Evolutionary conservation across 2,888 invertebrate species (phyloP).

Genomic region (Gymnocheta viridis): DNA sequence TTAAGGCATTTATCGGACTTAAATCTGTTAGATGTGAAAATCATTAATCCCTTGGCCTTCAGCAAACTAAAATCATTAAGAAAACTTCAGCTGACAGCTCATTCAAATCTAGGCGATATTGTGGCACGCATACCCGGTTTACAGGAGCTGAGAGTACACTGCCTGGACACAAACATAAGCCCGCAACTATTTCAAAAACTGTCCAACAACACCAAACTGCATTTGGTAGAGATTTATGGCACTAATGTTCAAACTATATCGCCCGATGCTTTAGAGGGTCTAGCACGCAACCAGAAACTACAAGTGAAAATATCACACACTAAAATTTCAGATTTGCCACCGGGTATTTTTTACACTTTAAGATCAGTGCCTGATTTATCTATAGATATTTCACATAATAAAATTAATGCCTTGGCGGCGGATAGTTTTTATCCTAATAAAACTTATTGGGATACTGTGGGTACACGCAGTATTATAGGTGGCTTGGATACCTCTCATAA

Average conservation of each 20-base stretch:
- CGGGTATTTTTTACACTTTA: constrained; percentile 89
- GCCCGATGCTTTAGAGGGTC: constrained; percentile 89
- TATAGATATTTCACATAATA: constrained; percentile 91
- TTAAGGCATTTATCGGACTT: constrained; percentile 88
- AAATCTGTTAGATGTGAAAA: constrained; percentile 87
- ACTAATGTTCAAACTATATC: constrained; percentile 87
- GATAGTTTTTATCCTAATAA: constrained; percentile 94
- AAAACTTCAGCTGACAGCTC: constrained; percentile 88
- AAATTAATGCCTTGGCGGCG: constrained; percentile 89
- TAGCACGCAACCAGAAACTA: constrained; percentile 89
- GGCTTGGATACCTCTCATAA: constrained; percentile 92
- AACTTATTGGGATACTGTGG: constrained; percentile 93
- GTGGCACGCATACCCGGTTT: constrained; percentile 88
- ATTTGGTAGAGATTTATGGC: constrained; percentile 91
- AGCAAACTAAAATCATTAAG: constrained; percentile 88
- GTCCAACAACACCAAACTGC: constrained; percentile 89
- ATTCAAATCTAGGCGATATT: constrained; percentile 88
- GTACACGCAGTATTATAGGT: constrained; percentile 92
- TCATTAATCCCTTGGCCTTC: constrained; percentile 89
- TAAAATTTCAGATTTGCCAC: constrained; percentile 89
- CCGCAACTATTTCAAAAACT: constrained; percentile 87
- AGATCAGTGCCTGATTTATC: constrained; percentile 90
- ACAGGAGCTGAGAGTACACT: constrained; percentile 88
- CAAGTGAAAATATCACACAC: constrained; percentile 90
- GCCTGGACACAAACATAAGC: constrained; percentile 88